These are phyloP conservation scores for Metopolophium dirhodum DNA, from an alignment of 1,140 invertebrate genomes.

Conservation along the genomic window DNA sequence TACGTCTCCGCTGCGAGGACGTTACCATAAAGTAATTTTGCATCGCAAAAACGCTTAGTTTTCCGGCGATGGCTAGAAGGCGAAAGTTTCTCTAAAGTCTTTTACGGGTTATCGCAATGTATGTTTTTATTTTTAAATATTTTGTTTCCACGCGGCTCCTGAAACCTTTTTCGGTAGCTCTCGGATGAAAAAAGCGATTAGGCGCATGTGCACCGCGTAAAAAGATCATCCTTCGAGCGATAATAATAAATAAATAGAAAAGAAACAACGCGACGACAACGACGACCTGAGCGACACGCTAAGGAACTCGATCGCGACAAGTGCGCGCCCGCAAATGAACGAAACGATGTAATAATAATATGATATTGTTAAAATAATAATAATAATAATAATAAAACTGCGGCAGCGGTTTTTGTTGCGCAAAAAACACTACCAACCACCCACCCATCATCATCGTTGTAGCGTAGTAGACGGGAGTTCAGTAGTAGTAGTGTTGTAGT, in stretches of 20 bases:
- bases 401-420: background rate
- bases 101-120: background rate
- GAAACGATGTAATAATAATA: background rate
- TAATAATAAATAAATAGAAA: background rate
- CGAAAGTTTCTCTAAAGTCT: background rate
- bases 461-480: background rate
- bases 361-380: constrained; percentile 7
- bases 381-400: background rate
- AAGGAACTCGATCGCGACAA: background rate
- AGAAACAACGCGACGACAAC: background rate
- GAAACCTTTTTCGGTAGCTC: background rate
- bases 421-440: background rate
- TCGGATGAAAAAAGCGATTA: too few species aligned
- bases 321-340: background rate
- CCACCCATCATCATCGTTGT: too few species aligned
- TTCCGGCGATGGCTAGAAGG: background rate
- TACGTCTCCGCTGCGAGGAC: background rate
- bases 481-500: background rate
- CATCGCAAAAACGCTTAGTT: background rate
- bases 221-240: background rate
- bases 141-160: background rate
- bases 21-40: background rate
- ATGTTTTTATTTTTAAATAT: background rate
- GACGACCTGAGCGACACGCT: too few species aligned
- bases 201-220: background rate